Evolutionary conservation across 2,888 invertebrate species (phyloP).

Genomic region (Dasypogon diadema): DNA sequence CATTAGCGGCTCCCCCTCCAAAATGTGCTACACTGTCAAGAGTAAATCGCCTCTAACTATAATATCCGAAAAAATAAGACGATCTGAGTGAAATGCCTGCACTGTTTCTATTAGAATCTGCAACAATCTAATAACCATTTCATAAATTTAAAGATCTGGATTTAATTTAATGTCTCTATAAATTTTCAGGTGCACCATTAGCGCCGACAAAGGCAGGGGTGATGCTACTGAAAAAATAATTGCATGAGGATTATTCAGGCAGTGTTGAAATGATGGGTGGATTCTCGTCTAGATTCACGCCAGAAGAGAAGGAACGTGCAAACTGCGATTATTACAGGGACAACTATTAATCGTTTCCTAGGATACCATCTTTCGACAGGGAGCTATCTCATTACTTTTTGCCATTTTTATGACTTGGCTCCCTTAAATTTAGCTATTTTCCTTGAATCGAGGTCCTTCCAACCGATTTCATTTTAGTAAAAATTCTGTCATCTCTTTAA

Average conservation of each 20-base stretch:
- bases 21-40: background rate
- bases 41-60: background rate
- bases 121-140: slow-evolving; percentile 30
- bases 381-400: slow-evolving; percentile 38
- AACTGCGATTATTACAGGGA: slow-evolving; percentile 23
- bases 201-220: background rate
- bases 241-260: slow-evolving; percentile 1
- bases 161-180: slow-evolving; percentile 40
- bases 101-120: slow-evolving; percentile 4
- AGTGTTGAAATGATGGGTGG: slow-evolving; percentile 13
- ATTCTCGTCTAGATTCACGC: background rate
- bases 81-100: background rate
- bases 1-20: no score
- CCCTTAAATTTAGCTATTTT: slow-evolving; percentile 18
- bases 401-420: slow-evolving; percentile 41
- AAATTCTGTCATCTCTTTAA: slow-evolving; percentile 47
- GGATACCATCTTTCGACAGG: slow-evolving; percentile 37
- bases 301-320: background rate
- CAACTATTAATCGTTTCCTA: slow-evolving; percentile 47
- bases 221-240: slow-evolving; percentile 21
- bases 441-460: slow-evolving; percentile 25
- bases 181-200: slow-evolving; percentile 31
- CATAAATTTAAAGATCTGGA: slow-evolving; percentile 38
- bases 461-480: slow-evolving; percentile 40
- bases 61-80: background rate